phyloP scores from a whole-genome alignment of 2,888 invertebrate species.

The Clitarchus hookeri region DNA sequence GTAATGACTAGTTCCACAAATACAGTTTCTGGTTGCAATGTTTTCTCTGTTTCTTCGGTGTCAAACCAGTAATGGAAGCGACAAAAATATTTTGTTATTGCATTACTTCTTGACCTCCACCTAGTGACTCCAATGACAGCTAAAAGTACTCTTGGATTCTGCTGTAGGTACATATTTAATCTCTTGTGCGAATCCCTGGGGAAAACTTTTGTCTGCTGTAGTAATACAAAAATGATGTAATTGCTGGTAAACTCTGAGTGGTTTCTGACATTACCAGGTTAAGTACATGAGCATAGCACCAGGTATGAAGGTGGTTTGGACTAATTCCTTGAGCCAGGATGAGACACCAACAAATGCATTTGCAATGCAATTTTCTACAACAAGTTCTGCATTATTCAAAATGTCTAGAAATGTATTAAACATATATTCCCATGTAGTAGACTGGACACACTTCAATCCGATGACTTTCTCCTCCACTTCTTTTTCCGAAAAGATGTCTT shows the following conservation, averaged over 20 bases:
- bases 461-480: background rate
- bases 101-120: background rate
- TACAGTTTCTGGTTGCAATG: background rate
- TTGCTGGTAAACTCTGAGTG: too few relatives aligned
- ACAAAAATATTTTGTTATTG: background rate
- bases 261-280: too few relatives aligned
- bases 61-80: background rate
- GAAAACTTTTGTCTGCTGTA: too few relatives aligned
- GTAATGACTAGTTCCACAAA: background rate
- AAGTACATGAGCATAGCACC: too few relatives aligned
- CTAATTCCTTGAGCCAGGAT: background rate
- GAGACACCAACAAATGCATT: constrained; percentile 11
- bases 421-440: too few relatives aligned
- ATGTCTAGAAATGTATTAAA: background rate
- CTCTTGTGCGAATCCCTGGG: too few relatives aligned
- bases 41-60: background rate
- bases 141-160: too few relatives aligned
- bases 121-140: too few relatives aligned
- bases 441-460: too few relatives aligned
- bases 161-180: too few relatives aligned
- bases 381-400: background rate
- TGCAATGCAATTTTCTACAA: background rate
- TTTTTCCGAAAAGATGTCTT: background rate
- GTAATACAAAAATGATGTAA: too few relatives aligned
- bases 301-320: too few relatives aligned